A percentile compares a stretch with the other conserved stretches of the same genome.
Conservation (phyloP, 53 echinoderm and acorn worm species). For the Actinopyga echinites region DNA sequence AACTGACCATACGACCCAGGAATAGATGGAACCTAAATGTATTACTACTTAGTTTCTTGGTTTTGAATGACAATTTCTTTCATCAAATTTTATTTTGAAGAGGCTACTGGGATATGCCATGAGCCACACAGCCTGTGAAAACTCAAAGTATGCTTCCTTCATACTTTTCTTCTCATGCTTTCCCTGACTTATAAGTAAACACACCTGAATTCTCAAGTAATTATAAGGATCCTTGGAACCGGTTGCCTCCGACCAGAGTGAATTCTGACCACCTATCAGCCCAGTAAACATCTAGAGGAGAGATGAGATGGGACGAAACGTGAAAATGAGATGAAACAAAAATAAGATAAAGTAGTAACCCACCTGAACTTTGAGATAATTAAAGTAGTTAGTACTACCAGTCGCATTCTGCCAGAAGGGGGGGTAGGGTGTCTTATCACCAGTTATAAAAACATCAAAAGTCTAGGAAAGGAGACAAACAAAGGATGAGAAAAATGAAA, state of each 20-base stretch:
- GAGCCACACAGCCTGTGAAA: too few relatives aligned
- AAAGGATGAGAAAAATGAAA: background rate
- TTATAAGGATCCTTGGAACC: slow-evolving; percentile 18
- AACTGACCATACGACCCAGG: too few relatives aligned
- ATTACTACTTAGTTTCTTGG: too few relatives aligned
- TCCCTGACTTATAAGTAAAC: background rate
- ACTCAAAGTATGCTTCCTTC: background rate
- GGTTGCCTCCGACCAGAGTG: slow-evolving; percentile 2
- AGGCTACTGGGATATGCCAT: too few relatives aligned
- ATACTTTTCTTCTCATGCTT: too few relatives aligned
- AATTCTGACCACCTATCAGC: background rate
- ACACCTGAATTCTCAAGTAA: slow-evolving; percentile 18
- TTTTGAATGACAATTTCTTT: too few relatives aligned
- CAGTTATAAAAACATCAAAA: slow-evolving; percentile 65
- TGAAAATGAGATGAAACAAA: background rate
- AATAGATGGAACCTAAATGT: too few relatives aligned
- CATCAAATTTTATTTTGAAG: too few relatives aligned
- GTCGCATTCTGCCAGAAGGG: slow-evolving; percentile 71
- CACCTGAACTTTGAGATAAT: slow-evolving; percentile 68
- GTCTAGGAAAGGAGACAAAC: slow-evolving; percentile 26
- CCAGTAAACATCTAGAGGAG: too few relatives aligned
- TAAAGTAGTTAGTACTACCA: slow-evolving; percentile 79
- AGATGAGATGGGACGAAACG: background rate
- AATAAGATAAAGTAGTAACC: background rate
- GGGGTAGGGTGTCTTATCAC: slow-evolving; percentile 58